These are phyloP conservation scores for Pristis pectinata DNA, from an alignment of 2,797 vertebrate species.

Conservation along the genomic window DNA sequence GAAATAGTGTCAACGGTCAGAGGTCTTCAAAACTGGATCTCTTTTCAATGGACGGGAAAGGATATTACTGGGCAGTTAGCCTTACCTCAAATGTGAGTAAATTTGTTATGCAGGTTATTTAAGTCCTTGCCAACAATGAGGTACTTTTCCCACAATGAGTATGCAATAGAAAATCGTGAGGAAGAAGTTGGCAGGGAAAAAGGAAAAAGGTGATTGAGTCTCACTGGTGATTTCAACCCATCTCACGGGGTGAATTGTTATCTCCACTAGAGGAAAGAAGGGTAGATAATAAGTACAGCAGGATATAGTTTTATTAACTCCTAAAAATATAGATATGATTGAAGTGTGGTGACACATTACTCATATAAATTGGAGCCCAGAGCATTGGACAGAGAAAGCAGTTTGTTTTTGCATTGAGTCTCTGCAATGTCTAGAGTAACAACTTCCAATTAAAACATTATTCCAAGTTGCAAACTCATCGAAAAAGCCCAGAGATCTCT, in stretches of 20 bases:
- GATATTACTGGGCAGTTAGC: not conserved
- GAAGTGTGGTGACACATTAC: not conserved
- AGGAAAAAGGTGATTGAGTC: not conserved
- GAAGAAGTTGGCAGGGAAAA: not conserved
- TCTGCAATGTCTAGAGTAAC: not conserved
- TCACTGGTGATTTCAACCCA: not conserved
- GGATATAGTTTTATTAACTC: not conserved
- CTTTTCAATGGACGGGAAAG: not conserved
- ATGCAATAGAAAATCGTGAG: not conserved
- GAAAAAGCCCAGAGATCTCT: not conserved
- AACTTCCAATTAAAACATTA: not conserved
- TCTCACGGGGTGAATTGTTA: not conserved
- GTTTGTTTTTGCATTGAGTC: not conserved
- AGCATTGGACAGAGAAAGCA: not conserved
- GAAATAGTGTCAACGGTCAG: conserved; percentile 3
- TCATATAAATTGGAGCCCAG: not conserved
- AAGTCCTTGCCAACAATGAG: not conserved
- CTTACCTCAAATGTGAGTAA: not conserved
- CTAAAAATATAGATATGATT: not conserved
- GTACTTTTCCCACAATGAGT: not conserved
- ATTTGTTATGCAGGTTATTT: not conserved
- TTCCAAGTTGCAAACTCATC: not conserved
- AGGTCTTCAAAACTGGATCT: not conserved
- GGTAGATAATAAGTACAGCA: not conserved
- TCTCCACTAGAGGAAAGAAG: not conserved